A percentile compares a stretch with the other conserved stretches of the same genome.
These are phyloP conservation scores for Seriola quinqueradiata DNA, from an alignment of 2,113 vertebrate genomes.

Conservation along the genomic window DNA sequence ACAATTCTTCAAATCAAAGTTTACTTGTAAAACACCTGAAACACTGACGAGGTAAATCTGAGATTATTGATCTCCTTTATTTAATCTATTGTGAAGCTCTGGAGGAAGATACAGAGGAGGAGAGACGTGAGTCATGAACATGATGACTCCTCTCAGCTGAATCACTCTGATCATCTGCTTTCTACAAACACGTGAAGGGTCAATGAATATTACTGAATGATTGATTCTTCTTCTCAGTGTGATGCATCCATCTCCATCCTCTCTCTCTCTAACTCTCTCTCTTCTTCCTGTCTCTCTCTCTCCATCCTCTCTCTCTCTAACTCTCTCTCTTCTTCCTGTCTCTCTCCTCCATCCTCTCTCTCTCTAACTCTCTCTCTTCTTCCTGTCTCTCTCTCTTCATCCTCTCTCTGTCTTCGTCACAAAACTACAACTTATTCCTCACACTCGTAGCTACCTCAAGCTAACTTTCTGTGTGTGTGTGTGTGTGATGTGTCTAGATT, in stretches of 20 bases:
- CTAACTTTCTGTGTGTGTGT: conserved; percentile 39
- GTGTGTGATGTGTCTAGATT: conserved; percentile 51
- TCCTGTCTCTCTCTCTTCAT: background rate
- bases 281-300: background rate
- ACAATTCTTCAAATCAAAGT: background rate
- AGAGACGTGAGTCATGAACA: no score
- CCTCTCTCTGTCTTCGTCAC: background rate
- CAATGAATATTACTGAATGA: no score
- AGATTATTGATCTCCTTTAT: no score
- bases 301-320: background rate
- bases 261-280: background rate
- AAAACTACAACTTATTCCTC: conserved; percentile 13
- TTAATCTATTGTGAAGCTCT: no score
- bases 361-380: background rate
- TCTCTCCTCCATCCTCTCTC: background rate
- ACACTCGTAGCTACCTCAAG: background rate
- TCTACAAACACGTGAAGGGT: no score
- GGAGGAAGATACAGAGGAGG: no score
- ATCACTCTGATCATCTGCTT: no score
- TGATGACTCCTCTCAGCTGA: no score
- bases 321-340: no score
- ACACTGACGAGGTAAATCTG: no score
- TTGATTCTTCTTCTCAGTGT: no score
- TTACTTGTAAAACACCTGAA: background rate
- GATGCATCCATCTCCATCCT: no score